Base-by-base conservation (phyloP, 1,140 invertebrate species). In the Magallana angulata region DNA sequence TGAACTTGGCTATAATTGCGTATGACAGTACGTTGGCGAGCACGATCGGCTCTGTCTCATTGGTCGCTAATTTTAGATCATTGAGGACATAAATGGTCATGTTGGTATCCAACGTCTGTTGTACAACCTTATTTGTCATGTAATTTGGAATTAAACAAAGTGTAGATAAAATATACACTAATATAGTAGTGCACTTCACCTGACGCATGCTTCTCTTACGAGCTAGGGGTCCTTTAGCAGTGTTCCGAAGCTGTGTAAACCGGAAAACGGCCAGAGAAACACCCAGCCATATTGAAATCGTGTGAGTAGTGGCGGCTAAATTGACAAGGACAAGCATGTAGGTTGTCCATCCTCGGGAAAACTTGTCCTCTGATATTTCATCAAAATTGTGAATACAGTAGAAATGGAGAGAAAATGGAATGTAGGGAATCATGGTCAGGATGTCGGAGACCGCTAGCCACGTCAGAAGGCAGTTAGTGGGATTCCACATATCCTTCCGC, bases 281-380 rank as follows among this genome's bases (percentile, higher is more conserved):
- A 0, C 98, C 98, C 87, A 99, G 93, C 96, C 97, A 98, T 87
- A 98, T 99, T 0, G 98, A 98, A 80, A 99, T 98, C 0, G 98
- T 98, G 94, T 99, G 98, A 92, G 97, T 96, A 0, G 98, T 97
- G 96, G 96, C 95, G 0, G 96, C 94, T 92, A 98, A 98, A 89
- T 98, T 93, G 60, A 93, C 91, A 62, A 94, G 90, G 30, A 93
- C 89, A 24, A 93, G 80, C 89, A 94, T 91, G 82, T 92, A 94
- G 11, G 90, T 30, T 18, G 91, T 91, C 94, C 94, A 94, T 14
- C 86, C 85, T 76, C 90, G 90, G 0, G 91, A 87, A 82, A 91
- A 92, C 62, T 92, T 92, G 58, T 91, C 92, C 9, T 93, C 90
- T 1, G 90, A 90, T 1, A 85, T 82, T 14, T 89, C 88, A 30